A percentile compares a stretch with the other conserved stretches of the same genome.
Conservation (phyloP, 2,797 vertebrate species). For the Chelmon rostratus region DNA sequence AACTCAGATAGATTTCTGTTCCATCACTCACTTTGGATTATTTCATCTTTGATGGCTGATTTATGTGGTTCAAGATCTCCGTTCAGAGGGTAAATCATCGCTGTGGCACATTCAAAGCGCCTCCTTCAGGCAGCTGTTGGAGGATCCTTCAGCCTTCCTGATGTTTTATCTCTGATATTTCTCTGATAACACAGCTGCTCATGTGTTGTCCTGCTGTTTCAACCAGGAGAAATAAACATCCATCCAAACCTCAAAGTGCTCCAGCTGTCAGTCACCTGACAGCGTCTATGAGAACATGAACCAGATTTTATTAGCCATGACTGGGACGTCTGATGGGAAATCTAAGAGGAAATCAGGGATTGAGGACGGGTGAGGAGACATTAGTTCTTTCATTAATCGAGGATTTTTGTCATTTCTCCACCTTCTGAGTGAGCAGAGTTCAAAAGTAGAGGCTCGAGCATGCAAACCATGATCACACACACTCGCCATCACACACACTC, state of each 20-base stretch:
- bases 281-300: neutral
- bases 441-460: neutral
- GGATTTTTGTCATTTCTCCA: neutral
- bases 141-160: neutral
- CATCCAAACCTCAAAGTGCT: neutral
- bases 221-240: neutral
- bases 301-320: constrained; percentile 8
- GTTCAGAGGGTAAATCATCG: too few relatives aligned
- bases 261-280: neutral
- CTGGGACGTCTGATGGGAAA: neutral
- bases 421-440: neutral
- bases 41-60: too few relatives aligned
- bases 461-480: too few relatives aligned
- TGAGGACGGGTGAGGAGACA: too few relatives aligned
- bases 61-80: too few relatives aligned
- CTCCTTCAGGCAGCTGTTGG: too few relatives aligned
- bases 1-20: too few relatives aligned
- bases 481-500: too few relatives aligned
- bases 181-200: neutral
- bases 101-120: too few relatives aligned
- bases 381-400: neutral
- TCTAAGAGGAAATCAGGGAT: constrained; percentile 5
- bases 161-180: neutral
- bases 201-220: neutral
- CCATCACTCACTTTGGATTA: too few relatives aligned